Base-by-base conservation (phyloP, 2,888 invertebrate genomes). In the Stictocephala bisonia region DNA sequence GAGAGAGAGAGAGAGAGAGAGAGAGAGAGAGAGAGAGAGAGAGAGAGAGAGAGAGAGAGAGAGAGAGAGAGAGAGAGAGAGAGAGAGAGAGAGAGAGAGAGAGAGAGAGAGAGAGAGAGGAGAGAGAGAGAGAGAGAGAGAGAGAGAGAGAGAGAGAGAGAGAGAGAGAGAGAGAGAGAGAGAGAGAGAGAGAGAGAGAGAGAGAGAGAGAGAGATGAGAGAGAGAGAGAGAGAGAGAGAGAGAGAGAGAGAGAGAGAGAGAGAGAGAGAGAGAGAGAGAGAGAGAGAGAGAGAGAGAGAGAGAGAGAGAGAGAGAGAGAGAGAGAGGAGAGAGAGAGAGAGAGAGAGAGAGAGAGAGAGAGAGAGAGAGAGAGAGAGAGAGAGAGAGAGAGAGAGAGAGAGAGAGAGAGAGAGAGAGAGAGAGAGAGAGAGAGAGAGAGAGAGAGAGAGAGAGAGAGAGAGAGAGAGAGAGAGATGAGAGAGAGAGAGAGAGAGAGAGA, bases 161-260 rank as follows among this genome's bases (percentile, higher is more conserved):
- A 18, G 53, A 18, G 53, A 18, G 53, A 18, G 53, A 18, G 53
- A 18, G 53, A 18, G 53, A 6, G 53, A 20, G 53, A 53, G 53
- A 53, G 53, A 53, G 53, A 53, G 53, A 53, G 53, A 53, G 53
- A 53, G 53, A 53, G 53, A 53, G 53, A 53, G 53, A n/a, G n/a
- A n/a, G n/a, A n/a, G n/a, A n/a, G n/a, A n/a, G n/a, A n/a, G n/a
- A n/a, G n/a, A n/a, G n/a, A n/a, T n/a, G n/a, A n/a, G n/a, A n/a
- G n/a, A n/a, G n/a, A n/a, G n/a, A n/a, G n/a, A n/a, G n/a, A n/a
- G n/a, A 53, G 53, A 53, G 22, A 15, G 7, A 53, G 18, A 53
- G 7, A 53, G 35, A 35, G 35, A 35, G 35, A 35, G 35, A 35
- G 35, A 35, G 35, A 35, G 35, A 35, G 35, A 35, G 35, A 35